Evolutionary conservation across 2,888 invertebrate genomes (phyloP), one percentile per base, ranked within the genome.

Genomic region (Heliconius charithonia): DNA sequence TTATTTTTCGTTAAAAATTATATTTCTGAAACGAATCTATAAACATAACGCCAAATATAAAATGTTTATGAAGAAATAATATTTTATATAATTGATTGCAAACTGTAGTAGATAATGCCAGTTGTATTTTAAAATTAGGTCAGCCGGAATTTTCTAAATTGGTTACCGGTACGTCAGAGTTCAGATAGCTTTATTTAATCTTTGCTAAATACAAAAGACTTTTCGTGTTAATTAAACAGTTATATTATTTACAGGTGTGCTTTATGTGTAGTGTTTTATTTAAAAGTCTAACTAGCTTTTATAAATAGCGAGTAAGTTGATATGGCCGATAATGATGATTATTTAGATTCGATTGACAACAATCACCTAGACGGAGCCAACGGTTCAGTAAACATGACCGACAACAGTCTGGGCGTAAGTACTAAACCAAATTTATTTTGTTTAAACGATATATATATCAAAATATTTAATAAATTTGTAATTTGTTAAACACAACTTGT

Each of bases 301-400:
- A 75, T 81, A 81, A 77, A 80, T 59, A 83, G 82, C 84, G 82
- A 86, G 83, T 83, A 84, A 84, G 88, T 89, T 89, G 91, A 90
- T 87, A 94, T 94, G 94, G 94, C 94, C 86, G 94, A 94, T 87
- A 94, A 93, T 92, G 94, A 93, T 87, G 95, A 95, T 87, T 94
- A 93, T 93, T 90, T 93, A 89, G 94, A 95, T 85, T 91, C 94
- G 82, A 91, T 94, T 88, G 94, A 94, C 85, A 94, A 93, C 89
- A 94, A 94, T 92, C 94, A 94, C 82, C 93, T 96, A 87, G 96
- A 96, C 88, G 96, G 96, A 86, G 95, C 96, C 81, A 96, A 96
- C 93, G 96, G 96, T 85, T 95, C 95, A 84, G 83, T 95, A 85
- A 95, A 94, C 84, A 94, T 95, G 93, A 93, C 93, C 84, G 95